A percentile compares a stretch with the other conserved stretches of the same genome.
Conservation (phyloP, 2,113 vertebrate species). For the Cricetomys ansorgei region DNA sequence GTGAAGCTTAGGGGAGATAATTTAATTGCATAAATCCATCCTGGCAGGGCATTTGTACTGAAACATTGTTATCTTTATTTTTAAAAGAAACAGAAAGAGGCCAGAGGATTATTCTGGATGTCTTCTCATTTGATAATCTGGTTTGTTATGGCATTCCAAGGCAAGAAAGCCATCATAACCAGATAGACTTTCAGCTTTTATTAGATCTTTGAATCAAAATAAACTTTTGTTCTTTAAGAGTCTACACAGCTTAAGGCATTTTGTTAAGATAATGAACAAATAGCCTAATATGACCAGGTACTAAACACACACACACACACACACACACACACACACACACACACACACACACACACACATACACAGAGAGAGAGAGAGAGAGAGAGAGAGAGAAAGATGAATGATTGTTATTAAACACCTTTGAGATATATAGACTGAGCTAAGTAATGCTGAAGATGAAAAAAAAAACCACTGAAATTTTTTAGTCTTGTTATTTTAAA, state of each 20-base stretch:
- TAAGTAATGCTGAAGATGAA: neutral
- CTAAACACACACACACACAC: too few species aligned
- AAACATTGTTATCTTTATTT: neutral
- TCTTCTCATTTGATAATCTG: neutral
- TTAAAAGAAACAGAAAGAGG: neutral
- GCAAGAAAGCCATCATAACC: too few species aligned
- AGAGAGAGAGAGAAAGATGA: too few species aligned
- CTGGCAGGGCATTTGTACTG: fast-evolving
- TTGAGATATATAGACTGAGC: neutral
- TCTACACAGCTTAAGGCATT: neutral
- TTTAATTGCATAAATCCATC: neutral
- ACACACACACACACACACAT: too few species aligned
- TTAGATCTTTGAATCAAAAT: neutral
- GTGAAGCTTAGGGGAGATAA: fast-evolving
- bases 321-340: too few species aligned
- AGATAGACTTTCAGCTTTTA: neutral
- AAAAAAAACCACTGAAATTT: neutral
- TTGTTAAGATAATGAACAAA: neutral
- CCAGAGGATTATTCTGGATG: too few species aligned
- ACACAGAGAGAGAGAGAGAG: too few species aligned
- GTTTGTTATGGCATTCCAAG: too few species aligned
- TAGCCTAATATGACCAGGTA: neutral
- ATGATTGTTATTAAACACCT: neutral
- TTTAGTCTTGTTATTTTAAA: neutral
- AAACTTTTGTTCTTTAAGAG: neutral